A percentile compares a stretch with the other conserved stretches of the same genome.
phyloP scores from a whole-genome alignment of 1,140 invertebrate genomes.

The Vanessa tameamea region DNA sequence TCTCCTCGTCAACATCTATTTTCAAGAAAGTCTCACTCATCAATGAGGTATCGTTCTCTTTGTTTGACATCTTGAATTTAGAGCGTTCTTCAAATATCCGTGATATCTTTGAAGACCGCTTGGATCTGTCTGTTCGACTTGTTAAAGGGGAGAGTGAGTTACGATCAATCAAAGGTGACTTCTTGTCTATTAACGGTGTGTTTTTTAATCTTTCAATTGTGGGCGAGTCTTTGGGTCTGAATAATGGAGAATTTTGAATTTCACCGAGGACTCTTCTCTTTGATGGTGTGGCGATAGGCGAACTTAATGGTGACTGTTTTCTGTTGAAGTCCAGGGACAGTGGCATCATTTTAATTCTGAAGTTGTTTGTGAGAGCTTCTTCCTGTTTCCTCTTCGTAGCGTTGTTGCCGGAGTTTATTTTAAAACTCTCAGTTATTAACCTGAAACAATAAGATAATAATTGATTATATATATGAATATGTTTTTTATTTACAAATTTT shows the following conservation, averaged over 20 bases:
- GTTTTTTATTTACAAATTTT: not conserved
- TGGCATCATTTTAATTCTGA: slow-evolving; percentile 67
- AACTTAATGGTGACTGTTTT: slow-evolving; percentile 44
- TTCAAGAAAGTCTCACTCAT: slow-evolving; percentile 56
- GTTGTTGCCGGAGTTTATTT: slow-evolving; percentile 71
- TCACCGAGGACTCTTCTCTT: slow-evolving; percentile 65
- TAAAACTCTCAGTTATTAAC: slow-evolving; percentile 73
- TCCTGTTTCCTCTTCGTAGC: slow-evolving; percentile 67
- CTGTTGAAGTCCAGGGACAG: slow-evolving; percentile 64
- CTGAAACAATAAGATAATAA: slow-evolving; percentile 52
- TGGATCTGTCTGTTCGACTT: slow-evolving; percentile 29
- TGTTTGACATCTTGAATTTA: slow-evolving; percentile 65
- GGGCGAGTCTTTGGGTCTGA: slow-evolving; percentile 44
- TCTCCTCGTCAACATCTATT: slow-evolving; percentile 66
- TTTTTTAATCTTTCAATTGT: slow-evolving; percentile 40
- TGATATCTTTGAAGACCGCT: slow-evolving; percentile 53
- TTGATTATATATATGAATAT: not conserved
- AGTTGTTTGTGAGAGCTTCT: slow-evolving; percentile 58
- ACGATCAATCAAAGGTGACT: slow-evolving; percentile 31
- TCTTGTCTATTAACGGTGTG: slow-evolving; percentile 20
- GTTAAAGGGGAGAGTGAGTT: slow-evolving; percentile 37
- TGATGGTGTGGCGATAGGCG: slow-evolving; percentile 52
- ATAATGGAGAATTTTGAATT: slow-evolving; percentile 56
- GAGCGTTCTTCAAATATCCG: slow-evolving; percentile 66
- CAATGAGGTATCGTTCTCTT: slow-evolving; percentile 51